Evolutionary conservation across 92 coral and sea anemone species (phyloP).

Genomic region (Porites lobata): DNA sequence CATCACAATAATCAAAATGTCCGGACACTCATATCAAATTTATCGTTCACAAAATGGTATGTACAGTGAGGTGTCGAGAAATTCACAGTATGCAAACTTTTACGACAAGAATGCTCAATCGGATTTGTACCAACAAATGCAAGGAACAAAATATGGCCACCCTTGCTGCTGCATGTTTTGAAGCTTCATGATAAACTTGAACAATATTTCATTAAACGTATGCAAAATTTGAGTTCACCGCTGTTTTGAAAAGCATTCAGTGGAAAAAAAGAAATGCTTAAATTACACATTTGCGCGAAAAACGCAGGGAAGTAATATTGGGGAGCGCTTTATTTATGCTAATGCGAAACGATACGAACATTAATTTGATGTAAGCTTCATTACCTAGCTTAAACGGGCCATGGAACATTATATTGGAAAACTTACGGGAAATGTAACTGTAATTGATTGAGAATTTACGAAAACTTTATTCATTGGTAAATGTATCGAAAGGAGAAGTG

Average conservation of each 20-base stretch:
- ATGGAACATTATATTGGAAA: background rate
- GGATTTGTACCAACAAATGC: background rate
- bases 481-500: background rate
- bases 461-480: background rate
- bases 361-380: background rate
- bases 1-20: background rate
- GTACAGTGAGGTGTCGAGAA: background rate
- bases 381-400: background rate
- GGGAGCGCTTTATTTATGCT: background rate
- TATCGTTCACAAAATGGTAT: background rate
- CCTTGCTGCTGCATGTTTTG: background rate
- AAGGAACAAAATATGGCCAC: background rate
- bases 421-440: slow-evolving; percentile 5
- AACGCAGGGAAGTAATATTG: background rate
- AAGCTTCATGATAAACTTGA: background rate
- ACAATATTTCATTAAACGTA: background rate
- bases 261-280: background rate
- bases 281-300: background rate
- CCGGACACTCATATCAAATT: background rate
- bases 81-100: background rate
- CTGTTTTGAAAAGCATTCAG: background rate
- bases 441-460: background rate
- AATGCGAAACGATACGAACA: background rate
- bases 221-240: background rate
- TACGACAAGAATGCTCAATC: background rate